phyloP scores from a whole-genome alignment of 2,888 invertebrate species.

The Norana najaformis region DNA sequence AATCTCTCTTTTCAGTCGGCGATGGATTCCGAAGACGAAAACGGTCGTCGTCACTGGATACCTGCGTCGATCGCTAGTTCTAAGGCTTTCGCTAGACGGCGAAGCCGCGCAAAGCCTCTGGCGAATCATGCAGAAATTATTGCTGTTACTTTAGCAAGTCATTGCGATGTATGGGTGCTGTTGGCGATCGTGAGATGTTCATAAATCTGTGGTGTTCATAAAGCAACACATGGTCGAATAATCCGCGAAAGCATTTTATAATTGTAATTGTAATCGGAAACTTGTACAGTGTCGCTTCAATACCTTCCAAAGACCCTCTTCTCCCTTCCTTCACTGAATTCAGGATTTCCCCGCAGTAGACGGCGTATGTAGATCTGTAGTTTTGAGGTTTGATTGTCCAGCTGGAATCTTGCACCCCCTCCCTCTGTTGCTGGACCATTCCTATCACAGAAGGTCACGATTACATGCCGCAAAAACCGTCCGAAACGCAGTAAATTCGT shows the following conservation, averaged over 20 bases:
- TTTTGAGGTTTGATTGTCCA: no score
- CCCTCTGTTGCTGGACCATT: no score
- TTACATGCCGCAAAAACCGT: no score
- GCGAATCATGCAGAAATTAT: conserved; percentile 10
- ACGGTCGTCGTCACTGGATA: neutral
- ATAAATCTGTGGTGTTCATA: neutral
- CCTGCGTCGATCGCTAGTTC: neutral
- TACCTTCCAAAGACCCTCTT: no score
- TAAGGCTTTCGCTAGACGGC: neutral
- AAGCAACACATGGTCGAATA: neutral
- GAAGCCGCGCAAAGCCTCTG: neutral
- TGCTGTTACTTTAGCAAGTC: neutral
- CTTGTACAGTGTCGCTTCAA: no score
- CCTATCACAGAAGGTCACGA: no score
- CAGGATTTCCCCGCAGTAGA: no score
- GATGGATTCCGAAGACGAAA: neutral
- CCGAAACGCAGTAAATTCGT: no score
- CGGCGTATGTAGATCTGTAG: no score
- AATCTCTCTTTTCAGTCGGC: neutral
- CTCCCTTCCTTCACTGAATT: no score
- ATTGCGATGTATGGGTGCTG: neutral
- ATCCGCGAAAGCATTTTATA: neutral
- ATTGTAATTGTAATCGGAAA: neutral
- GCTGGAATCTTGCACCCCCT: no score
- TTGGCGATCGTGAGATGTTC: no score